Evolutionary conservation across 2,888 invertebrate genomes (phyloP), one percentile per base, ranked within the genome.

Genomic region (Eupithecia tripunctaria): DNA sequence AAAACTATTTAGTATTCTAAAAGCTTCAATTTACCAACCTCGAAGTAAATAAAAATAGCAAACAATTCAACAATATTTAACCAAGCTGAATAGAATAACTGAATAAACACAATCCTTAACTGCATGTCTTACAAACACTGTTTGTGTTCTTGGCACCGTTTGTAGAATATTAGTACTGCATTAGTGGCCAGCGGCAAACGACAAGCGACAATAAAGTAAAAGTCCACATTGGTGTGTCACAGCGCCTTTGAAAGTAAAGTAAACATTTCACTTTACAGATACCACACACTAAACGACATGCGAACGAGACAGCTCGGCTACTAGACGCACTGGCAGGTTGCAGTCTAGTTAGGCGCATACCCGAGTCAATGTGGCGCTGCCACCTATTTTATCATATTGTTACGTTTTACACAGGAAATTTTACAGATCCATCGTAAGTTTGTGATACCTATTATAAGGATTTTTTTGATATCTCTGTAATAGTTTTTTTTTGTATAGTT

Each of bases 211-310:
- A 51, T 51, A 51, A 12, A 51, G 51, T 51, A 51, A 51, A 51
- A 51, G 27, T 29, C 62, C 62, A 62, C 32, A 62, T 62, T 32
- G 62, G 62, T 29, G 27, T 18, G 62, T 62, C 62, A 32, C 21
- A 51, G 51, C 21, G 21, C 51, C 51, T 51, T 51, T 51, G 51
- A 51, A 51, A 51, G 21, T 51, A 51, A 25, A 21, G 51, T 51
- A 51, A 51, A 51, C 51, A n/a, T 8, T 51, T 51, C n/a, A 7
- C 21, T 25, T 51, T 51, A 51, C 51, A 12, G 51, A 51, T 21
- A n/a, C n/a, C 47, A 10, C 10, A 51, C 51, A 21, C 51, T 51
- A 21, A 51, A 12, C 21, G 21, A 25, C 21, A 12, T 51, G 51
- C 21, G 21, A 21, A 21, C 21, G 51, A 21, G 51, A 51, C n/a